These are phyloP conservation scores for Brachylomia viminalis DNA, from an alignment of 2,888 invertebrate species.

Conservation along the genomic window DNA sequence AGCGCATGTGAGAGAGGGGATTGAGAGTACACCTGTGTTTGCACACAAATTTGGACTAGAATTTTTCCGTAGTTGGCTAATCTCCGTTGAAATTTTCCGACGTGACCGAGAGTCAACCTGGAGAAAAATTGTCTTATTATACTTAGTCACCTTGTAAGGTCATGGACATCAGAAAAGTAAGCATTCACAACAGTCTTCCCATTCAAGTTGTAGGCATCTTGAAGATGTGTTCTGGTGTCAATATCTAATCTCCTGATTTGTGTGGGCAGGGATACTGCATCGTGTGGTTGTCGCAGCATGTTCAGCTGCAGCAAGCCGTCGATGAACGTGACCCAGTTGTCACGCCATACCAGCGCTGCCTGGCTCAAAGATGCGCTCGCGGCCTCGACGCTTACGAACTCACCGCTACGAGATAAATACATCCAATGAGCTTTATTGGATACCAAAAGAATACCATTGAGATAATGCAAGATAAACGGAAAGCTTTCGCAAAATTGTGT, in stretches of 20 bases:
- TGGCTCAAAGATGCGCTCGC: slow-evolving; percentile 64
- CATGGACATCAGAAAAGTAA: slow-evolving; percentile 5
- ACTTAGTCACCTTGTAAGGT: slow-evolving; percentile 18
- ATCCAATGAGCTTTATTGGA: background rate
- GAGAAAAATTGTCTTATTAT: background rate
- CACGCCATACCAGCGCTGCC: slow-evolving; percentile 86
- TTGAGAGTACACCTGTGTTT: background rate
- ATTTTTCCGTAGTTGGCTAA: background rate
- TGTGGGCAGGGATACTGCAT: slow-evolving; percentile 92
- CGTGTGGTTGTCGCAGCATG: slow-evolving; percentile 90
- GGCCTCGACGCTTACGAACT: slow-evolving; percentile 69
- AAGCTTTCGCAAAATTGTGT: background rate
- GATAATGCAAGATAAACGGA: background rate
- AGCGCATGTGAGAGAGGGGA: background rate
- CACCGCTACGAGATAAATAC: slow-evolving; percentile 61
- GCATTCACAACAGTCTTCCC: slow-evolving; percentile 33
- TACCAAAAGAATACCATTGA: background rate
- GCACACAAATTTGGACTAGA: background rate
- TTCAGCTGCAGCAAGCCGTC: slow-evolving; percentile 95
- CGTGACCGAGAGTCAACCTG: background rate
- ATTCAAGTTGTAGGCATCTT: slow-evolving; percentile 37
- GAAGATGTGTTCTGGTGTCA: slow-evolving; percentile 55
- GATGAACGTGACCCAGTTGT: slow-evolving; percentile 92
- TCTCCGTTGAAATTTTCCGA: too few species aligned
- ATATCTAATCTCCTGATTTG: slow-evolving; percentile 66